Evolutionary conservation across 1,140 invertebrate species (phyloP), one percentile per base, ranked within the genome.

Genomic region (Triops cancriformis): DNA sequence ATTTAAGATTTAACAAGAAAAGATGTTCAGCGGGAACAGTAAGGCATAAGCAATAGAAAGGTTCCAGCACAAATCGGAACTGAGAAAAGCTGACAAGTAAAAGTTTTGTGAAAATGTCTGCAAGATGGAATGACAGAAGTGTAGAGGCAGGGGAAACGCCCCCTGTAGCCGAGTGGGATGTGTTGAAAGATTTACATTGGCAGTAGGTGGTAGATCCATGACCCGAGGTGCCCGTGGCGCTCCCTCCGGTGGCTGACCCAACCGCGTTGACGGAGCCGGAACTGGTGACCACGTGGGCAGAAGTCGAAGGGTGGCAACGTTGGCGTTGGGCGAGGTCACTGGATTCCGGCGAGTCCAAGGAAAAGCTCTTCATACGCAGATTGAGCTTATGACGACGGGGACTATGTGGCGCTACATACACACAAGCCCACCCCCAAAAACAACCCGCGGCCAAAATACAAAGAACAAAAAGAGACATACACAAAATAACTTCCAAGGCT

Each of bases 301-400:
- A 75, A 64, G 78, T 80, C 81, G 84, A 85, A 80, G 87, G 73
- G 88, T 89, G 82, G 88, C 89, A 82, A 89, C 89, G 45, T 87
- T 88, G 72, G 87, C 94, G 85, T 85, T 93, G 91, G 72, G 89
- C 88, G 82, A 94, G 92, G 85, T 96, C 94, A 26, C 93, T 91
- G 77, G 94, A 94, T 85, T 98, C 96, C 26, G 95, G 95, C 12
- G 94, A 96, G 85, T 98, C 96, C 88, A 98, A 85, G 64, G 95
- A 98, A 81, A 98, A 90, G 84, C 94, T 96, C 89, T 98, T 98
- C 96, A 98, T 98, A 82, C 96, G 90, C 85, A 97, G 90, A 87
- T 97, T 97, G 85, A 98, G 88, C 87, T 96, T 94, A 1, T 76
- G 76, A 78, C 95, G 90, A 84, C 95, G 91, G 81, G 96, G 96